phyloP scores from a whole-genome alignment of 2,113 vertebrate species.

The Megaleporinus macrocephalus region DNA sequence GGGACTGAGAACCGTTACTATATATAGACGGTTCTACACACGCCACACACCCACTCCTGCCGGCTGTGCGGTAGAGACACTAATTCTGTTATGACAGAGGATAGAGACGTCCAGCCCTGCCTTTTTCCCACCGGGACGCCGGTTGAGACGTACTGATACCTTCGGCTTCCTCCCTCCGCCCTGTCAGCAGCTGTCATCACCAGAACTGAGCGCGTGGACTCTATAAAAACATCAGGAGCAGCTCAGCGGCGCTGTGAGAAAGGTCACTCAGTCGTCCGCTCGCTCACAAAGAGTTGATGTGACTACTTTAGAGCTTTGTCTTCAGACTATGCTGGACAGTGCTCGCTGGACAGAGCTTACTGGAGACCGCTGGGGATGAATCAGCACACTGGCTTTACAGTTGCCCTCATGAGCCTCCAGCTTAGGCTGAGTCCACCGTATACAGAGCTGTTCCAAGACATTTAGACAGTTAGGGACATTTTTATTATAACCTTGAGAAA shows the following conservation, averaged over 20 bases:
- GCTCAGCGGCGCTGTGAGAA: background rate
- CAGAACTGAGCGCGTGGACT: background rate
- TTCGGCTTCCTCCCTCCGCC: background rate
- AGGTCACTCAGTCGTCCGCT: background rate
- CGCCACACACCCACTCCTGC: background rate
- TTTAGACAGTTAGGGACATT: too few species aligned
- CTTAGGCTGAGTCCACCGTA: too few species aligned
- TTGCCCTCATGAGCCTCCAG: too few species aligned
- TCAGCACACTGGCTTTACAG: background rate
- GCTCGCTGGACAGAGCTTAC: too few species aligned
- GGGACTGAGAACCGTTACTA: background rate
- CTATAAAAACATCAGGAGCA: background rate
- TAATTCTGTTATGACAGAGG: constrained; percentile 40
- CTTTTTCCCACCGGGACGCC: constrained; percentile 25
- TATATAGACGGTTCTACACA: background rate
- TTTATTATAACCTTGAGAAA: too few species aligned
- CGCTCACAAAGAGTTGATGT: too few species aligned
- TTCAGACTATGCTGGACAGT: too few species aligned
- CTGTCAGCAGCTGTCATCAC: background rate
- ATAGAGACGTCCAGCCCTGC: constrained; percentile 8
- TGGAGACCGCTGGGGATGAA: background rate
- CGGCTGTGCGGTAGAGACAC: constrained; percentile 21
- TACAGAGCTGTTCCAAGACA: too few species aligned
- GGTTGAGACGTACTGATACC: constrained; percentile 13
- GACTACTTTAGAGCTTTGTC: too few species aligned